A percentile compares a stretch with the other conserved stretches of the same genome.
Evolutionary conservation across 2,113 vertebrate species (phyloP).

Genomic region (Xenotilapia caudafasciata): DNA sequence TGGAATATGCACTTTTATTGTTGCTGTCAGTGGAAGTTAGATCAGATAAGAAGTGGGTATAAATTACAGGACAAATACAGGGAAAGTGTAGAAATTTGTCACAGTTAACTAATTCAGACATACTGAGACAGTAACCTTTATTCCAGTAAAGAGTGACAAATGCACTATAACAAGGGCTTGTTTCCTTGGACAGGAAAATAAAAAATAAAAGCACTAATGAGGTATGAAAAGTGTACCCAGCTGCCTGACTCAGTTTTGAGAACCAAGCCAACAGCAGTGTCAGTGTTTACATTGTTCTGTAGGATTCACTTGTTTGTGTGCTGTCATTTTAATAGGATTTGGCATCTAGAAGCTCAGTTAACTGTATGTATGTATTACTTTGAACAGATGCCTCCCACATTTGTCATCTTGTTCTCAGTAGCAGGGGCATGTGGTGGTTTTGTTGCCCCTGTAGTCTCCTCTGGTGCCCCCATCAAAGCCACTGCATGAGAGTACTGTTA

Average conservation of each 20-base stretch:
- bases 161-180: not conserved
- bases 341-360: not conserved
- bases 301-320: not conserved
- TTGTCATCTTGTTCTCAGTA: not conserved
- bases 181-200: not conserved
- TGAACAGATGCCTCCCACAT: not conserved
- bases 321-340: not conserved
- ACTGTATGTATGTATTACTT: not conserved
- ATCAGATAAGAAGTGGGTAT: not conserved
- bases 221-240: not conserved
- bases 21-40: not conserved
- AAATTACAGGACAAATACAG: not conserved
- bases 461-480: not conserved
- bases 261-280: not conserved
- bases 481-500: not conserved
- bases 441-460: not conserved
- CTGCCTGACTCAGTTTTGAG: not conserved
- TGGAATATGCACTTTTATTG: constrained; percentile 1
- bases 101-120: not conserved
- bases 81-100: not conserved
- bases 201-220: not conserved
- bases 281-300: not conserved
- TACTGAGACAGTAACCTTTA: not conserved
- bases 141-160: not conserved
- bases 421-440: not conserved